Evolutionary conservation across 2,113 vertebrate species (phyloP).

Genomic region (Emberiza fucata): DNA sequence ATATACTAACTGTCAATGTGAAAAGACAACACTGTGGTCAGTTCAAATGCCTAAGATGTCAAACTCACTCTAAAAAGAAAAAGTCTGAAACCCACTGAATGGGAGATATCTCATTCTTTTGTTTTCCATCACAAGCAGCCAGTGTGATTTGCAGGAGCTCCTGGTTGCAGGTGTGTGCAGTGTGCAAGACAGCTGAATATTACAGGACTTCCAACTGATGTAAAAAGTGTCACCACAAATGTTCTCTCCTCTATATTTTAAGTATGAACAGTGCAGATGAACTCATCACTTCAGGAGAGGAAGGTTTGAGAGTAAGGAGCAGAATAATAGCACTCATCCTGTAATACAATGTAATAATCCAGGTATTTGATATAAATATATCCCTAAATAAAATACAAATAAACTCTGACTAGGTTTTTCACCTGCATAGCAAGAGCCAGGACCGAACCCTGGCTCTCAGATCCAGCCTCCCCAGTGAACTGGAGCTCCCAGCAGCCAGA

Average conservation of each 20-base stretch:
- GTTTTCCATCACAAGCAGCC: background rate
- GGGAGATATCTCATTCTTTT: background rate
- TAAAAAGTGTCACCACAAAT: background rate
- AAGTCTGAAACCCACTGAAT: background rate
- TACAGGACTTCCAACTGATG: background rate
- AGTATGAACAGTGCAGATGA: background rate
- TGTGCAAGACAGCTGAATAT: background rate
- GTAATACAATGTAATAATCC: background rate
- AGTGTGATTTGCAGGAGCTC: background rate
- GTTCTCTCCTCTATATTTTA: background rate
- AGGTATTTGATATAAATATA: background rate
- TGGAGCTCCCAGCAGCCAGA: background rate
- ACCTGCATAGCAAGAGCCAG: background rate
- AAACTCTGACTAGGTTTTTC: background rate
- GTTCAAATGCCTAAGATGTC: background rate
- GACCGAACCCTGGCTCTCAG: background rate
- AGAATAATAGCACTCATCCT: background rate
- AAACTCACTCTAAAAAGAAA: background rate
- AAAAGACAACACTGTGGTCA: background rate
- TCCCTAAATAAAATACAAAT: background rate
- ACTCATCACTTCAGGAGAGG: background rate
- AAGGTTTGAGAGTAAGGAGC: background rate
- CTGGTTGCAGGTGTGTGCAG: rapidly evolving
- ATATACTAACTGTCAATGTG: background rate
- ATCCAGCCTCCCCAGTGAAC: background rate